These are phyloP conservation scores for Pollenia amentaria DNA, from an alignment of 2,888 invertebrate genomes.

Conservation along the genomic window DNA sequence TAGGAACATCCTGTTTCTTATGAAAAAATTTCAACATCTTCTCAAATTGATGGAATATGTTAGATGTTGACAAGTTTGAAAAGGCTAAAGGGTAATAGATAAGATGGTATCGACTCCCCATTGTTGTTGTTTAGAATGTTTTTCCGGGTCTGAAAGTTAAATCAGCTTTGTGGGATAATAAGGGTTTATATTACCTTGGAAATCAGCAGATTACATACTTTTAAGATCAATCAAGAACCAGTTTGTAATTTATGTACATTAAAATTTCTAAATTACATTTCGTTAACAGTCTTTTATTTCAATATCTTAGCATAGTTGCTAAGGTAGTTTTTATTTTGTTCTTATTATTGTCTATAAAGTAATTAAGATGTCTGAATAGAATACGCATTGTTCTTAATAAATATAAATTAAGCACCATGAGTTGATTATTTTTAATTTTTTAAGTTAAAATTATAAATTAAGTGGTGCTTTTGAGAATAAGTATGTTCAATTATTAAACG, in stretches of 20 bases:
- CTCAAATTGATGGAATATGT: no score
- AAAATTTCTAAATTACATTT: background rate
- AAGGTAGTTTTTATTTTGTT: background rate
- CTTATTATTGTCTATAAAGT: background rate
- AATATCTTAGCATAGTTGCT: background rate
- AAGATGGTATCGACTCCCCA: no score
- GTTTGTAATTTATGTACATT: background rate
- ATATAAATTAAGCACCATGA: conserved; percentile 21
- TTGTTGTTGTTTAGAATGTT: no score
- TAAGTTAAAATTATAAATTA: background rate
- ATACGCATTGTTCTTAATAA: conserved; percentile 30
- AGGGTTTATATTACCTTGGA: no score
- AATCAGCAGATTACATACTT: no score
- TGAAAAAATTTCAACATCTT: no score
- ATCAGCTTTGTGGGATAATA: no score
- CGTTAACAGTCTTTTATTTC: background rate
- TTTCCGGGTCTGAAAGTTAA: no score
- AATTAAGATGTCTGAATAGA: conserved; percentile 30
- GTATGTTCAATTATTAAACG: conserved; percentile 2
- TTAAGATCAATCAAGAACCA: no score
- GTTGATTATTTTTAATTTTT: conserved; percentile 12
- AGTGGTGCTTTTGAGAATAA: background rate
- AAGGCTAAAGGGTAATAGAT: no score
- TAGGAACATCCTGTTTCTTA: no score
- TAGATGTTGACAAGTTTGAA: no score